Percentiles rank a stretch among this genome's conserved stretches.
These are phyloP conservation scores for Hydraecia micacea DNA, from an alignment of 2,888 invertebrate genomes.

Conservation along the genomic window DNA sequence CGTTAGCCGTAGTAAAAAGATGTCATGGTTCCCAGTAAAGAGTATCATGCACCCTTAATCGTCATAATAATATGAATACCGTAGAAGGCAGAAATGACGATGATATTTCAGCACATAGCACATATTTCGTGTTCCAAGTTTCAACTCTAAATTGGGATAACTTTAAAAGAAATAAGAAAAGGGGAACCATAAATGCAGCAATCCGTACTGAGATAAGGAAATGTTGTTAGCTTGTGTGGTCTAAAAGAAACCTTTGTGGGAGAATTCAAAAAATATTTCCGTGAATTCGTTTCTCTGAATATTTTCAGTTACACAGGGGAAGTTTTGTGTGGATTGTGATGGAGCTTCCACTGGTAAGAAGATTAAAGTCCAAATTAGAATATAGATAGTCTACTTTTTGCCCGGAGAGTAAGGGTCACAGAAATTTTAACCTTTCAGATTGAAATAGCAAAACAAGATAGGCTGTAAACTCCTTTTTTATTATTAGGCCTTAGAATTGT, in stretches of 20 bases:
- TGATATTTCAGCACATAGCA: neutral
- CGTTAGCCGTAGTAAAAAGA: neutral
- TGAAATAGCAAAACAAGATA: slow-evolving; percentile 50
- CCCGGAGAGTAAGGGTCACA: slow-evolving; percentile 56
- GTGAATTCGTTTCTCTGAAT: slow-evolving; percentile 36
- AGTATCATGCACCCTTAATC: neutral
- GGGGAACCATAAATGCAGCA: slow-evolving; percentile 1
- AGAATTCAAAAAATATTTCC: slow-evolving; percentile 25
- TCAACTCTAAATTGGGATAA: neutral
- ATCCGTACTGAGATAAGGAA: neutral
- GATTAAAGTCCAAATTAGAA: slow-evolving; percentile 63
- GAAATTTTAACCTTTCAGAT: slow-evolving; percentile 52
- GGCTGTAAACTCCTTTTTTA: slow-evolving; percentile 47
- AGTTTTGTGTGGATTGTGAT: slow-evolving; percentile 48
- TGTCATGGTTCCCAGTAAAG: neutral
- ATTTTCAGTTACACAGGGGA: slow-evolving; percentile 40
- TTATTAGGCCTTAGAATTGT: slow-evolving; percentile 18
- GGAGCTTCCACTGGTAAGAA: slow-evolving; percentile 49
- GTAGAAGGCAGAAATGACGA: neutral
- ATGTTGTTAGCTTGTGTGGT: slow-evolving; percentile 14
- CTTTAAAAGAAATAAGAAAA: slow-evolving; percentile 15
- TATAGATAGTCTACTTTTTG: slow-evolving; percentile 60
- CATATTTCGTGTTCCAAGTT: neutral
- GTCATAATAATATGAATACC: neutral
- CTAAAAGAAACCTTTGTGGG: slow-evolving; percentile 12